A percentile compares a stretch with the other conserved stretches of the same genome.
Evolutionary conservation across 2,797 vertebrate genomes (phyloP).

Genomic region (Acanthurus leucopareius): DNA sequence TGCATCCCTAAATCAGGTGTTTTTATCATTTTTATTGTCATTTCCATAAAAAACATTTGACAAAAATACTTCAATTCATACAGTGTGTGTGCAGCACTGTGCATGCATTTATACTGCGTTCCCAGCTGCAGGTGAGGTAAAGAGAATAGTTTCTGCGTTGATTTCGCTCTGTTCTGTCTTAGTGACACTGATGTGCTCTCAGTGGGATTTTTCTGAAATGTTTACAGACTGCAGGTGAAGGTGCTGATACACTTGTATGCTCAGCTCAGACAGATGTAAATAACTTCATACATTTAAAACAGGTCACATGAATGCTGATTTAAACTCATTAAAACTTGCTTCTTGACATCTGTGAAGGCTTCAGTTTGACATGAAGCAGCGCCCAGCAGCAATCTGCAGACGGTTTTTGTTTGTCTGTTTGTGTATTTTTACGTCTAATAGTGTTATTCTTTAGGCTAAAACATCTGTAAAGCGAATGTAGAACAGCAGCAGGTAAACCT

Average conservation of each 20-base stretch:
- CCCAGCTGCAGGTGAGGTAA: slow-evolving; percentile 22
- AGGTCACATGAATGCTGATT: slow-evolving; percentile 21
- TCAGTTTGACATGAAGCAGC: slow-evolving; percentile 27
- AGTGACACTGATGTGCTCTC: slow-evolving; percentile 36
- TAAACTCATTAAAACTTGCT: slow-evolving; percentile 54
- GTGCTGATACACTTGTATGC: slow-evolving; percentile 7
- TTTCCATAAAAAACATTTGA: background rate
- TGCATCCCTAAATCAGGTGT: background rate
- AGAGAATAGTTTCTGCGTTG: slow-evolving; percentile 8
- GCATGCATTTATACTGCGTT: background rate
- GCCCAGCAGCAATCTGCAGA: background rate
- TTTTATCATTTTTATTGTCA: background rate
- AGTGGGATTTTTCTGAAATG: slow-evolving; percentile 31
- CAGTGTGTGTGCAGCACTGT: background rate
- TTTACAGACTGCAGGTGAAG: slow-evolving; percentile 37
- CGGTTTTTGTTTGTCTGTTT: background rate
- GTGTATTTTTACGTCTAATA: slow-evolving; percentile 5
- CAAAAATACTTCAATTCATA: background rate
- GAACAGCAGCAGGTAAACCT: slow-evolving; percentile 14
- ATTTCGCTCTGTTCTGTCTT: slow-evolving; percentile 19
- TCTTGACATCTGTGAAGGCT: slow-evolving; percentile 23
- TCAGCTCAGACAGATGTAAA: slow-evolving; percentile 23
- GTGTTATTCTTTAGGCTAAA: background rate
- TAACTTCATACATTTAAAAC: slow-evolving; percentile 40
- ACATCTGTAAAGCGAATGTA: background rate